phyloP scores from a whole-genome alignment of 1,140 invertebrate genomes.

The Ganaspis sp. region DNA sequence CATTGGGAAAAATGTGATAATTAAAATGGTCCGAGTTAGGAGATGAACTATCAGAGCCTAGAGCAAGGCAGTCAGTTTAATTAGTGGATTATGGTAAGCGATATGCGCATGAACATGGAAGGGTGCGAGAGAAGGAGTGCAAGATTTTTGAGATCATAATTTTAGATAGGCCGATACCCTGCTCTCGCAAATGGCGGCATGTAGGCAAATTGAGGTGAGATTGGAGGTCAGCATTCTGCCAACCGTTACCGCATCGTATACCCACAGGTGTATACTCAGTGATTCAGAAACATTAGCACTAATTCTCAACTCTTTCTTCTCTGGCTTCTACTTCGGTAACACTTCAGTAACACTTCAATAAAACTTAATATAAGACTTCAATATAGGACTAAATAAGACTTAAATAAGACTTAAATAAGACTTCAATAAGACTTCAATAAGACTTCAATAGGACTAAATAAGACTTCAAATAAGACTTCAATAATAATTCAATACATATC shows the following conservation, averaged over 20 bases:
- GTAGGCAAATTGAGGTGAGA: constrained; percentile 77
- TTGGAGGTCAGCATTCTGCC: constrained; percentile 72
- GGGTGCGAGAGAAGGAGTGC: constrained; percentile 44
- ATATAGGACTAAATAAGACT: too few species aligned
- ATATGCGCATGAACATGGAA: constrained; percentile 38
- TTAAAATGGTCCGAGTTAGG: constrained; percentile 1
- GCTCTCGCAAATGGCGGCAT: constrained; percentile 69
- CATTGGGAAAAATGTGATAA: background rate
- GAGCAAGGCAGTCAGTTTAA: constrained; percentile 45
- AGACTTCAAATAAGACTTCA: too few species aligned
- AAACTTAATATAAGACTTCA: too few species aligned
- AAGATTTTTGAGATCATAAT: constrained; percentile 75
- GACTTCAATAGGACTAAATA: too few species aligned
- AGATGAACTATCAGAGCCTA: constrained; percentile 8
- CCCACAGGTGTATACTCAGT: constrained; percentile 55
- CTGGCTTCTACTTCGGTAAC: too few species aligned
- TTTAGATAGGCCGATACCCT: constrained; percentile 73
- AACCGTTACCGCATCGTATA: constrained; percentile 57
- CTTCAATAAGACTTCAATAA: too few species aligned
- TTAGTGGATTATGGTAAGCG: constrained; percentile 51
- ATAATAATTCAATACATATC: too few species aligned
- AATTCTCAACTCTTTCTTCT: too few species aligned
- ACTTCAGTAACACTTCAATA: too few species aligned
- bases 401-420: too few species aligned
- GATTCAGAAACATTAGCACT: constrained; percentile 51